Conservation (phyloP, 2,888 invertebrate species). For the Mythimna pallens region DNA sequence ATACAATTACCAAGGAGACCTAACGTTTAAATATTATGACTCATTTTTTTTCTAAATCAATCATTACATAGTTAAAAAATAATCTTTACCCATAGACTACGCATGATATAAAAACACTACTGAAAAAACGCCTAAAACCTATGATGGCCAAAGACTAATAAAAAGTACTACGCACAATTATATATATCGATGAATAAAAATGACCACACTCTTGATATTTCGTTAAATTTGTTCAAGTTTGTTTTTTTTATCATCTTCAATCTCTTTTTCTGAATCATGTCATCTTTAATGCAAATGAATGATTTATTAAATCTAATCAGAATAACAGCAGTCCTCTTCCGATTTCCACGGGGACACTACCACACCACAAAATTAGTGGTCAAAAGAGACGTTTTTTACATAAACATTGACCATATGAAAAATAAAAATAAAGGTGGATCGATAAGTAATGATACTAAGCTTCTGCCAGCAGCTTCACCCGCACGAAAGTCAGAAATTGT, state of each 20-base stretch:
- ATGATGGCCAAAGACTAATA: not conserved
- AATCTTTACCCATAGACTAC: not conserved
- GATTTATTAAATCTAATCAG: too few relatives aligned
- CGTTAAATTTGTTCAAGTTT: too few relatives aligned
- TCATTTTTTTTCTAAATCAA: not conserved
- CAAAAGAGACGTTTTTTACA: not conserved
- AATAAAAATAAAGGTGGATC: not conserved
- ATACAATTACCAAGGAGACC: constrained; percentile 1
- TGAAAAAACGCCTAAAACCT: not conserved
- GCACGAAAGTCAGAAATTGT: too few relatives aligned
- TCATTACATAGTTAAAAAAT: not conserved
- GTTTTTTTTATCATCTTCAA: too few relatives aligned
- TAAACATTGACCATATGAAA: not conserved
- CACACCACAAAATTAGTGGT: not conserved
- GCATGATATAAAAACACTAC: not conserved
- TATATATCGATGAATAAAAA: not conserved
- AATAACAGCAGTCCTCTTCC: too few relatives aligned
- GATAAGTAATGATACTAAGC: not conserved
- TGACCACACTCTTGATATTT: not conserved
- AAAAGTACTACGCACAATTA: too few relatives aligned
- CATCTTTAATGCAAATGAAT: too few relatives aligned
- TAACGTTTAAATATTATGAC: not conserved
- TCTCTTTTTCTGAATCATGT: too few relatives aligned
- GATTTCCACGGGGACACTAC: too few relatives aligned
- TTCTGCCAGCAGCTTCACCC: too few relatives aligned